Base-by-base conservation (phyloP, 2,888 invertebrate genomes). In the Perizoma affinitatum region DNA sequence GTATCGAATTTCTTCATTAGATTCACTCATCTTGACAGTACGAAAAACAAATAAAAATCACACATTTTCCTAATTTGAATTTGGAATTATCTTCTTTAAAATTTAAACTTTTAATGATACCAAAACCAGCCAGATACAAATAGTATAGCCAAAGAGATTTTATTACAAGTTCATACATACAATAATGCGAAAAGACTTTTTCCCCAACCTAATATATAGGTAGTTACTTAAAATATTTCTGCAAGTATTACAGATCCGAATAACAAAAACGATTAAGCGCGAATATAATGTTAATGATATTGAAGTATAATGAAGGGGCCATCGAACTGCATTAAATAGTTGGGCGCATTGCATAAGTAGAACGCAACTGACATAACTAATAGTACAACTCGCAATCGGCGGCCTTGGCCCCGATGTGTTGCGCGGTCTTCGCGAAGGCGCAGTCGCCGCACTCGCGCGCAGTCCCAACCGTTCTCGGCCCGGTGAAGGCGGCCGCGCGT, bases 351-450 rank as follows among this genome's bases (percentile, higher is more conserved):
- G 90, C 91, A 88, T 89, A 91, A 92, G 88, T 90, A 84, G 91
- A 89, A 90, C 90, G 87, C 85, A 75, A 79, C 90, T 91, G 91
- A 91, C 91, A 90, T 91, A 91, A 91, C 90, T 82, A 83, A 80
- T 78, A 74, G 70, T 75, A 63, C 22, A 48, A 63, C 57, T 87
- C 87, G 90, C 89, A 90, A 90, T 77, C 77, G 78, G 69, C 78
- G 86, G 88, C 90, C 90, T 90, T 90, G 91, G 89, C 90, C 88
- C 76, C 82, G 78, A 58, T 63, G 86, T 58, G 63, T 58, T 55
- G 79, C 75, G 72, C 77, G 86, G 87, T 89, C 89, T 89, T 88
- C 88, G 88, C 89, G 76, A 5, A 38, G 84, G 84, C 68, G 80
- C 76, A 76, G 75, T 47, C 53, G 74, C 71, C 64, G 71, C 54